Evolutionary conservation across 2,888 invertebrate species (phyloP), one percentile per base, ranked within the genome.

Genomic region (Ormyrus labotus): DNA sequence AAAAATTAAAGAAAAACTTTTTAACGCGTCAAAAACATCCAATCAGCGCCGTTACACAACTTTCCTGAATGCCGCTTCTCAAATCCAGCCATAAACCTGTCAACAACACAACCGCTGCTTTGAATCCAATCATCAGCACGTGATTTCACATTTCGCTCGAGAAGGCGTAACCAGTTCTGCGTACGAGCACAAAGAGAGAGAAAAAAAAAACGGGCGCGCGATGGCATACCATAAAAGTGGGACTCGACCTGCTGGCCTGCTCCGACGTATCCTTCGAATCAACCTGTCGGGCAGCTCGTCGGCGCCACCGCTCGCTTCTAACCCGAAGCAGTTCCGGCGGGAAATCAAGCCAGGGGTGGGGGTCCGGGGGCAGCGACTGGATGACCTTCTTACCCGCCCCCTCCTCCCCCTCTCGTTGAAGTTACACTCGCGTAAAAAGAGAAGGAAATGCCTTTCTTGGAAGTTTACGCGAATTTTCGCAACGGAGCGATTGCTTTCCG

Each of bases 241-340:
- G 74, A 55, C 77, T 81, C 60, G 77, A 81, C 81, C 77, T 50
- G 50, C 69, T 81, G 69, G 67, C 75, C 60, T 75, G 75, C 58
- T 79, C 63, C 58, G 2, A 8, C 61, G 34, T 47, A 74, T 58
- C 69, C 63, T 63, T 78, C 65, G 55, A 53, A 48, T 34, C 61
- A 72, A 67, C 60, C 68, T 63, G 64, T 73, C 53, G 70, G 34
- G 34, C 34, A 34, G 70, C 72, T 48, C 68, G 13, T 64, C 64
- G 81, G 69, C 81, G 81, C 77, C 81, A 80, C 61, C 73, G 8
- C 47, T 51, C 77, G 77, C n/a, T 51, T 50, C 63, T 80, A 80
- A 77, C 80, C 76, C 69, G 61, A 76, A 76, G 67, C 47, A 67
- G 34, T n/a, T 7, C 19, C 9, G 64, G 47, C 45, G 13, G 50